Conservation (phyloP, 2,113 vertebrate genomes). For the Ochotona princeps region DNA sequence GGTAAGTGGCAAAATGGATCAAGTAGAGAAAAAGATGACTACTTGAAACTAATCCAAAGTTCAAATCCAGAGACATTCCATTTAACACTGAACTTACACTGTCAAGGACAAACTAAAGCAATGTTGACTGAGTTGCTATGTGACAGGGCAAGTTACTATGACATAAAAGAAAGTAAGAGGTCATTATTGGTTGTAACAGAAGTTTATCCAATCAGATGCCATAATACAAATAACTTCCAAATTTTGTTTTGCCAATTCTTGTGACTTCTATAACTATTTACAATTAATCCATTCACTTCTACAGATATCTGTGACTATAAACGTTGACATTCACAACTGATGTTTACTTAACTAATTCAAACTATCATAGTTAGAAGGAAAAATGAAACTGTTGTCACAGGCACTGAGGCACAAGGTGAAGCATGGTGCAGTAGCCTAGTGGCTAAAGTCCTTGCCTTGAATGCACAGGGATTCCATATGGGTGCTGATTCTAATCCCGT, state of each 20-base stretch:
- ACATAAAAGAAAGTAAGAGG: slow-evolving; percentile 60
- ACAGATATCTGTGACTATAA: slow-evolving; percentile 12
- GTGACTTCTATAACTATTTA: slow-evolving; percentile 34
- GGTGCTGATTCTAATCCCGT: no score
- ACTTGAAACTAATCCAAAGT: slow-evolving; percentile 66
- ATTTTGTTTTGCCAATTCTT: slow-evolving; percentile 32
- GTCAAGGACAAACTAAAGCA: slow-evolving; percentile 63
- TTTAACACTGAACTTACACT: slow-evolving; percentile 47
- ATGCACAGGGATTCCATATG: no score
- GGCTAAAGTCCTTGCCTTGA: no score
- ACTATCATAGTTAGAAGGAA: slow-evolving; percentile 27
- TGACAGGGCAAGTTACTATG: slow-evolving; percentile 57
- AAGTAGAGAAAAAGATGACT: slow-evolving; percentile 62
- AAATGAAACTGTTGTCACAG: background rate
- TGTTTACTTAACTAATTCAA: slow-evolving; percentile 41
- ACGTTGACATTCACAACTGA: slow-evolving; percentile 46
- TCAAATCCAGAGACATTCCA: slow-evolving; percentile 63
- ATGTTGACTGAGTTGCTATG: slow-evolving; percentile 53
- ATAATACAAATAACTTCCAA: slow-evolving; percentile 46
- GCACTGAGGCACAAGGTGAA: no score
- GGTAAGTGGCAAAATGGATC: slow-evolving; percentile 43
- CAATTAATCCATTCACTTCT: slow-evolving; percentile 19
- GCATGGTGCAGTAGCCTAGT: no score
- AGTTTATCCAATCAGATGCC: slow-evolving; percentile 49
- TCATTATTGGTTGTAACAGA: slow-evolving; percentile 44